phyloP scores from a whole-genome alignment of 1,140 invertebrate genomes.

The Cotesia chilonis region DNA sequence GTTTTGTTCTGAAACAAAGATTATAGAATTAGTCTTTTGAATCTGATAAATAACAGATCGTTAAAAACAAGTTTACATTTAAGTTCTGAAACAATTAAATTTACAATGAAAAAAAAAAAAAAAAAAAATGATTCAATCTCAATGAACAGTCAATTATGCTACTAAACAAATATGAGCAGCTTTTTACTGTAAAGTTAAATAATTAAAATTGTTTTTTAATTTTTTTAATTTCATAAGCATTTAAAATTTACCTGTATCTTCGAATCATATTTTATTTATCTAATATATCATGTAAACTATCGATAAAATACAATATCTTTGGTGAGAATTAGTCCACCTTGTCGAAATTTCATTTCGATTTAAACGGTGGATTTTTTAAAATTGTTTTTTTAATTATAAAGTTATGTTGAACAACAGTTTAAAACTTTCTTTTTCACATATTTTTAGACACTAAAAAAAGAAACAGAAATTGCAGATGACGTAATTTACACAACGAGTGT shows the following conservation, averaged over 20 bases:
- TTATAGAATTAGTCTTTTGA: neutral
- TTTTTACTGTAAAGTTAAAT: slow-evolving; percentile 17
- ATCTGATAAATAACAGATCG: neutral
- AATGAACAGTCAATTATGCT: neutral
- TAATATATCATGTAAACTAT: neutral
- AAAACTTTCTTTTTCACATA: too few species aligned
- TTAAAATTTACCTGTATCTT: slow-evolving; percentile 50
- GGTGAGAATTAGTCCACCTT: neutral
- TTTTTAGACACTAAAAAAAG: too few species aligned
- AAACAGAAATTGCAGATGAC: too few species aligned
- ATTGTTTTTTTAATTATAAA: too few species aligned
- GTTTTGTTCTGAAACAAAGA: slow-evolving; percentile 49
- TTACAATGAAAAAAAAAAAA: too few species aligned
- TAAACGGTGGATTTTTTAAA: too few species aligned
- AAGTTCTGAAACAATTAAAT: too few species aligned
- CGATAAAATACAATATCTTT: neutral
- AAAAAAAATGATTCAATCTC: too few species aligned
- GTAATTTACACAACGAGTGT: too few species aligned
- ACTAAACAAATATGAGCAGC: slow-evolving; percentile 11
- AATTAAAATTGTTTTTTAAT: neutral
- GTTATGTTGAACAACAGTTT: too few species aligned
- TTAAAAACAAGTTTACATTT: neutral
- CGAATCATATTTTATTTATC: slow-evolving; percentile 47
- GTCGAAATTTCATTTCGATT: neutral
- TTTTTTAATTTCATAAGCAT: neutral